Conservation (phyloP, 1,140 invertebrate species). For the Pogonomyrmex barbatus region DNA sequence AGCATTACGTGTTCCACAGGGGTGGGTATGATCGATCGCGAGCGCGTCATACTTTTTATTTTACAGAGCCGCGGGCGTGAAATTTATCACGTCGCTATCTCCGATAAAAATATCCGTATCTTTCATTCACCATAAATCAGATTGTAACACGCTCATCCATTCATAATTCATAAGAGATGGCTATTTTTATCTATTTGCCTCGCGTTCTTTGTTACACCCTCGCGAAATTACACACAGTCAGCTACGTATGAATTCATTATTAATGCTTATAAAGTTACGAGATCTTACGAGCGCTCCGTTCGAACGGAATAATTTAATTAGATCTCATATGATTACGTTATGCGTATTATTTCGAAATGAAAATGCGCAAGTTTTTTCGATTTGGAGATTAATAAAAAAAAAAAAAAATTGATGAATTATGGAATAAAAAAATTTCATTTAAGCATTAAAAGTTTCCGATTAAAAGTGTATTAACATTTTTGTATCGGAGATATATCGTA, state of each 20-base stretch:
- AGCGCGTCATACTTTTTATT: conserved; percentile 47
- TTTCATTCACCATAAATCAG: conserved; percentile 45
- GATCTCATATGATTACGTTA: conserved; percentile 19
- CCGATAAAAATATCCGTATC: conserved; percentile 33
- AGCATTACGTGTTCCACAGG: conserved; percentile 37
- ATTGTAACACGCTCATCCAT: conserved; percentile 23
- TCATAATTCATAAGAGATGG: conserved; percentile 41
- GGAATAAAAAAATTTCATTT: not conserved
- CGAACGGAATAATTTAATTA: not conserved
- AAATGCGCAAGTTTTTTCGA: not conserved
- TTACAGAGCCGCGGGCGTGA: conserved; percentile 23
- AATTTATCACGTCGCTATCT: conserved; percentile 50
- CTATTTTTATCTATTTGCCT: conserved; percentile 11
- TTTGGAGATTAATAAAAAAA: too few species aligned
- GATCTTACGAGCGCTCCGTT: not conserved
- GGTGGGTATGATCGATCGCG: conserved; percentile 40
- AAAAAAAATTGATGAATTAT: not conserved
- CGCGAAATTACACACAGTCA: conserved; percentile 5
- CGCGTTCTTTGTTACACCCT: not conserved
- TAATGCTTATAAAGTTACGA: not conserved
- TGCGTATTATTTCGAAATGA: not conserved
- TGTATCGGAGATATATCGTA: not conserved
- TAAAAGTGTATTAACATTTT: conserved; percentile 5
- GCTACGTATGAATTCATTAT: conserved; percentile 22
- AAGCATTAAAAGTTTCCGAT: not conserved